Percentiles rank a stretch among this genome's conserved stretches.
Evolutionary conservation across 2,797 vertebrate species (phyloP).

Genomic region (Chaunax sp.): DNA sequence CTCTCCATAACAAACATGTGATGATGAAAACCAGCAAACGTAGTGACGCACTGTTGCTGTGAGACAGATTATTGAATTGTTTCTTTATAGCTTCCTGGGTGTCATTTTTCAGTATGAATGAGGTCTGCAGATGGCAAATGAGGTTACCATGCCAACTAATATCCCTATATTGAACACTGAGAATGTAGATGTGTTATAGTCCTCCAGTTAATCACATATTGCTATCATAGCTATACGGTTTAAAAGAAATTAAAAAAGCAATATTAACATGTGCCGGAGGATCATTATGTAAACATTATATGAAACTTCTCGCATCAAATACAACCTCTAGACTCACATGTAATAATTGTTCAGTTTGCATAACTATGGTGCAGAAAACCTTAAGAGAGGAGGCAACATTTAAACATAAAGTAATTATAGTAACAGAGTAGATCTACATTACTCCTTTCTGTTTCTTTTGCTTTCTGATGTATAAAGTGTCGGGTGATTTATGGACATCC

Average conservation of each 20-base stretch:
- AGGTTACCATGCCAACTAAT: constrained; percentile 78
- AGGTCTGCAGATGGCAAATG: constrained; percentile 74
- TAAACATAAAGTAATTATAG: constrained; percentile 12
- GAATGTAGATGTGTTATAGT: constrained; percentile 49
- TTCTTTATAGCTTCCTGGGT: constrained; percentile 71
- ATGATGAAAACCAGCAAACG: constrained; percentile 38
- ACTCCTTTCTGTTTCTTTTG: neutral
- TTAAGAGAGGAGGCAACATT: constrained; percentile 6
- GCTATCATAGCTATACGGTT: constrained; percentile 19
- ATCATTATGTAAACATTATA: constrained; percentile 10
- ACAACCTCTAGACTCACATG: neutral
- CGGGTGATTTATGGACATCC: neutral
- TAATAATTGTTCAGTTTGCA: constrained; percentile 12
- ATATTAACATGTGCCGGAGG: constrained; percentile 27
- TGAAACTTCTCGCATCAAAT: constrained; percentile 12
- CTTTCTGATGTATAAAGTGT: neutral
- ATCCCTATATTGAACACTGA: constrained; percentile 62
- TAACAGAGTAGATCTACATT: constrained; percentile 7
- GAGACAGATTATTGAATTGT: constrained; percentile 65
- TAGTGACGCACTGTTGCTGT: constrained; percentile 45
- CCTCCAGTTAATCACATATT: constrained; percentile 47
- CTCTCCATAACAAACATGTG: constrained; percentile 8
- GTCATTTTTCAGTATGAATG: constrained; percentile 75
- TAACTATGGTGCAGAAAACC: neutral
- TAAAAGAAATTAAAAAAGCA: constrained; percentile 27